A percentile compares a stretch with the other conserved stretches of the same genome.
These are phyloP conservation scores for Buphagus erythrorhynchus DNA, from an alignment of 2,797 vertebrate species.

Conservation along the genomic window DNA sequence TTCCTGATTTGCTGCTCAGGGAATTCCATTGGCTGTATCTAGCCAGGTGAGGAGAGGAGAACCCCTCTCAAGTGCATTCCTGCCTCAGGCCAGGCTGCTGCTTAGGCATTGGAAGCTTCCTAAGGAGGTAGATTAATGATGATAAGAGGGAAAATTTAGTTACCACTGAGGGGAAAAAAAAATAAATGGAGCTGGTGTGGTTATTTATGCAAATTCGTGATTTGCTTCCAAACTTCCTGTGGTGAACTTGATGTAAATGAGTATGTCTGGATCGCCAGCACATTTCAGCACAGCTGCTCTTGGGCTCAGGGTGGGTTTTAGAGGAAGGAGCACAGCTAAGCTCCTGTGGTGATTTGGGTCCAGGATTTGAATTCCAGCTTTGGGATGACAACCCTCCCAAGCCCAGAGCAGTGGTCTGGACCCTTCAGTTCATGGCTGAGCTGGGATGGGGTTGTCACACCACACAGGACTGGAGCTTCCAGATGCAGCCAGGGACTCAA, in stretches of 20 bases:
- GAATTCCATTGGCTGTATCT: accelerated
- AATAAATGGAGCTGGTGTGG: accelerated
- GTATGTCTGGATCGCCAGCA: not conserved
- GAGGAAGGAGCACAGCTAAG: not conserved
- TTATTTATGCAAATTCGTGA: not conserved
- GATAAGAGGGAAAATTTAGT: not conserved
- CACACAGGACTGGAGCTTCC: not conserved
- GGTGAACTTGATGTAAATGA: not conserved
- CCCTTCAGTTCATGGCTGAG: not conserved
- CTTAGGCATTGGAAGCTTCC: not conserved
- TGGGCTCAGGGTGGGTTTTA: not conserved
- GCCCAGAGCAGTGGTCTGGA: not conserved
- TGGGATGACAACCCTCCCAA: not conserved
- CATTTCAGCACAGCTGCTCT: not conserved
- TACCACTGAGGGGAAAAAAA: not conserved
- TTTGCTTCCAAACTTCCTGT: not conserved
- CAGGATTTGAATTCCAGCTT: not conserved
- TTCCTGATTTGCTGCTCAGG: not conserved
- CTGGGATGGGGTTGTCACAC: too few relatives aligned
- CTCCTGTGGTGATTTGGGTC: not conserved
- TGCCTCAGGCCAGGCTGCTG: not conserved
- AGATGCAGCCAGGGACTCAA: not conserved
- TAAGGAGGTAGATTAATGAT: not conserved
- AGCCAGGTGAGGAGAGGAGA: not conserved
- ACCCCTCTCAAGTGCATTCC: not conserved